Percentiles rank a stretch among this genome's conserved stretches.
These are phyloP conservation scores for Alca torda DNA, from an alignment of 2,797 vertebrate genomes.

Conservation along the genomic window DNA sequence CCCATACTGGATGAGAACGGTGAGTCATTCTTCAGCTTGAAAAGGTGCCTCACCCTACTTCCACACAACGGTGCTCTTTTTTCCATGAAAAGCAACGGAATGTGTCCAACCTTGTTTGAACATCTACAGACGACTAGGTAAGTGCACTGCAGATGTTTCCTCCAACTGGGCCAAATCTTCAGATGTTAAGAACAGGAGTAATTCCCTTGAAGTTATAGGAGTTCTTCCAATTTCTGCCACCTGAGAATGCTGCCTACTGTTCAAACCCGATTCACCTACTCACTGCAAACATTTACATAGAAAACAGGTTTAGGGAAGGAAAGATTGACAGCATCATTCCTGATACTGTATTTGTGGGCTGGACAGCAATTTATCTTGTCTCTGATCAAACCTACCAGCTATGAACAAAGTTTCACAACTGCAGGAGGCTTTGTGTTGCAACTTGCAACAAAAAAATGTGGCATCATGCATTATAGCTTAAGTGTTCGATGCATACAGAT, in stretches of 20 bases:
- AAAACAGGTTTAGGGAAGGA: slow-evolving; percentile 53
- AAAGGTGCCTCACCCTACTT: background rate
- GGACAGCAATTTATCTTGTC: slow-evolving; percentile 49
- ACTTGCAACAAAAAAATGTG: slow-evolving; percentile 19
- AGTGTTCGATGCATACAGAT: background rate
- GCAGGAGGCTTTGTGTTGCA: slow-evolving; percentile 26
- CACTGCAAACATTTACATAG: slow-evolving; percentile 16
- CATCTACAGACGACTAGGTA: background rate
- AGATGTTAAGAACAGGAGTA: background rate
- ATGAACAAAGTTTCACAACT: slow-evolving; percentile 52
- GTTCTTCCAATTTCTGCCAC: slow-evolving; percentile 39
- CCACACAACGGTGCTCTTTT: background rate
- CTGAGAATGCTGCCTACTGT: slow-evolving; percentile 27
- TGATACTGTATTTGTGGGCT: slow-evolving; percentile 39
- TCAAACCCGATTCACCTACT: background rate
- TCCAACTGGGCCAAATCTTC: background rate
- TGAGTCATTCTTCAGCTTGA: background rate
- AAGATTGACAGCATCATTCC: background rate
- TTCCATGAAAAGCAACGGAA: background rate
- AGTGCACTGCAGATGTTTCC: background rate
- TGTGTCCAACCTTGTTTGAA: background rate
- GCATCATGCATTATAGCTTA: background rate
- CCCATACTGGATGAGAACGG: background rate
- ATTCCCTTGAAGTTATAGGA: slow-evolving; percentile 41
- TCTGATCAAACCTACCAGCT: slow-evolving; percentile 42